These are phyloP conservation scores for Ichneumon xanthorius DNA, from an alignment of 2,888 invertebrate species.

Conservation along the genomic window DNA sequence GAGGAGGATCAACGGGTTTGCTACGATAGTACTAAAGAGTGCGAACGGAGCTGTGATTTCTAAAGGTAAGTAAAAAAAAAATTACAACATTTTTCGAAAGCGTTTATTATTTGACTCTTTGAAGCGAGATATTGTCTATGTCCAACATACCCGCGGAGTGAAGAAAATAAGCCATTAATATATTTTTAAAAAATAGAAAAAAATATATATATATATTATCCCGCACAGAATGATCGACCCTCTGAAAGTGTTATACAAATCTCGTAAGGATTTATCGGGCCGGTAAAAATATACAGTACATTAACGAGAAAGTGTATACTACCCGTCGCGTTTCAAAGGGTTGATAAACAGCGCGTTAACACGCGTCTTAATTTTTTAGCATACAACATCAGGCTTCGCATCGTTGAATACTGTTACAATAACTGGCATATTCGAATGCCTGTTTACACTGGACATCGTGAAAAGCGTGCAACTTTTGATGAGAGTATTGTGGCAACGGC, in stretches of 20 bases:
- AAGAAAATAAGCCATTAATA: neutral
- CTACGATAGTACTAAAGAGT: neutral
- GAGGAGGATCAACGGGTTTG: neutral
- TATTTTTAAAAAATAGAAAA: neutral
- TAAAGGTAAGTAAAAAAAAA: neutral
- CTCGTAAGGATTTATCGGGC: neutral
- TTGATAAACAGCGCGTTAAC: neutral
- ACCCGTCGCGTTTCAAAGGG: neutral
- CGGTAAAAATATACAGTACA: neutral
- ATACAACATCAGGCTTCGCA: neutral
- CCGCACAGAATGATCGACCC: neutral
- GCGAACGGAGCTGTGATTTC: neutral
- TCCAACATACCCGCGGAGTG: neutral
- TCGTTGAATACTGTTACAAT: neutral
- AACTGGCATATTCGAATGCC: neutral
- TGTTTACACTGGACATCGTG: neutral
- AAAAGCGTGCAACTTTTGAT: slow-evolving; percentile 90
- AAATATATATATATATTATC: neutral
- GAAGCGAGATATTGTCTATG: too few species aligned
- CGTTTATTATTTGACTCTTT: neutral
- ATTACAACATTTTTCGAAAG: neutral
- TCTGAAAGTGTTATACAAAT: neutral
- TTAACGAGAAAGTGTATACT: neutral
- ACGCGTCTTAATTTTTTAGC: neutral
- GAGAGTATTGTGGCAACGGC: slow-evolving; percentile 98